Percentiles rank a stretch among this genome's conserved stretches.
phyloP scores from a whole-genome alignment of 2,113 vertebrate species.

The Oreochromis aureus region DNA sequence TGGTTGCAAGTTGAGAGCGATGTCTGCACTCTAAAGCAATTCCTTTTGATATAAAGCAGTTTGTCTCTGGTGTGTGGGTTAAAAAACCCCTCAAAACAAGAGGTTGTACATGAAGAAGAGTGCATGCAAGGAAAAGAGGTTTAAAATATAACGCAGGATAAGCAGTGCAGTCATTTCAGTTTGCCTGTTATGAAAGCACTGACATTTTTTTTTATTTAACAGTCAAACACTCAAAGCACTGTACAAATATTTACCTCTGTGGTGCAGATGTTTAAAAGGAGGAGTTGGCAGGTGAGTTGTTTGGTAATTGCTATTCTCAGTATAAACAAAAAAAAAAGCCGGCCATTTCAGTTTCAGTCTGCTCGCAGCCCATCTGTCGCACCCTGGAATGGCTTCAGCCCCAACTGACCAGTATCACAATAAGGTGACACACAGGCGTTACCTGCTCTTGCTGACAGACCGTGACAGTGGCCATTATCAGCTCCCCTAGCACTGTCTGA shows the following conservation, averaged over 20 bases:
- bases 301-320: neutral
- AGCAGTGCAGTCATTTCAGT: neutral
- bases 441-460: slow-evolving; percentile 42
- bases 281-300: neutral
- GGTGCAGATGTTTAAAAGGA: neutral
- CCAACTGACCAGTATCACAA: slow-evolving; percentile 27
- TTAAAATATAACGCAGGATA: neutral
- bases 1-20: neutral
- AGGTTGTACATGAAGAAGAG: neutral
- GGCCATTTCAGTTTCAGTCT: neutral
- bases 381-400: slow-evolving; percentile 1
- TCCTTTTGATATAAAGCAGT: neutral
- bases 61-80: neutral
- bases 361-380: slow-evolving; percentile 13
- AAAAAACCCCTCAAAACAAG: neutral
- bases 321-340: neutral
- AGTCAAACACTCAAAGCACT: neutral
- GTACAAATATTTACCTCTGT: neutral
- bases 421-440: slow-evolving; percentile 38
- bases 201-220: neutral
- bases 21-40: neutral
- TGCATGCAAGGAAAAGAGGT: neutral
- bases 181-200: neutral
- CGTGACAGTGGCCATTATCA: slow-evolving; percentile 55
- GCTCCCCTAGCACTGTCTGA: slow-evolving; percentile 11